Evolutionary conservation across 53 echinoderm and acorn worm genomes (phyloP).

Genomic region (Crossaster papposus): DNA sequence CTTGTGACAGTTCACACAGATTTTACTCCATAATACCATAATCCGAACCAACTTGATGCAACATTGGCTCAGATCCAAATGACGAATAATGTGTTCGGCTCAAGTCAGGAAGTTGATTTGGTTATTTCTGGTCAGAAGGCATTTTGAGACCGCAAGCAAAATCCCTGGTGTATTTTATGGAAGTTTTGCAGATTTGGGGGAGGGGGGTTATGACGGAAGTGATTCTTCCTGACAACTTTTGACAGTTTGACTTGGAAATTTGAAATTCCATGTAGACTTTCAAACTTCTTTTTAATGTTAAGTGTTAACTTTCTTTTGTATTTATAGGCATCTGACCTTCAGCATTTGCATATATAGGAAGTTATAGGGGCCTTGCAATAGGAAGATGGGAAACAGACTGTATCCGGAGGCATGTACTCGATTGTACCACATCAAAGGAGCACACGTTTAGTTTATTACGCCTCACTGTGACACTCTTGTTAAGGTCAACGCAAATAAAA

Average conservation of each 20-base stretch:
- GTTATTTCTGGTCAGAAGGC: too few relatives aligned
- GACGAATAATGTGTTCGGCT: too few relatives aligned
- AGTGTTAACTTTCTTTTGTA: not conserved
- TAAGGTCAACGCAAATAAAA: not conserved
- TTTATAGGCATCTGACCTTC: slow-evolving; percentile 12
- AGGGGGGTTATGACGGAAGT: not conserved
- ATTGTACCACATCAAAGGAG: not conserved
- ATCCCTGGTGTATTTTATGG: not conserved
- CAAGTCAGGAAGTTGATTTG: too few relatives aligned
- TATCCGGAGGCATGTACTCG: not conserved
- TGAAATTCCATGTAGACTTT: not conserved
- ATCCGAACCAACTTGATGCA: not conserved
- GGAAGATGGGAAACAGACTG: not conserved
- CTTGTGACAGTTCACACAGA: not conserved
- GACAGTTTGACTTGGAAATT: not conserved
- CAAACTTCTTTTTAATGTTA: not conserved
- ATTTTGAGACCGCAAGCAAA: not conserved
- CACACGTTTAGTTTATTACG: not conserved
- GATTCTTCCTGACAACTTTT: not conserved
- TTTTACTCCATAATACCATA: not conserved
- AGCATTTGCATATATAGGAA: not conserved
- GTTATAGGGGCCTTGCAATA: not conserved
- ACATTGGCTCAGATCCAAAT: too few relatives aligned
- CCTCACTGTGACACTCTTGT: not conserved
- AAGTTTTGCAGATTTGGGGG: not conserved